phyloP scores from a whole-genome alignment of 2,797 vertebrate genomes.

The Cebuella pygmaea region DNA sequence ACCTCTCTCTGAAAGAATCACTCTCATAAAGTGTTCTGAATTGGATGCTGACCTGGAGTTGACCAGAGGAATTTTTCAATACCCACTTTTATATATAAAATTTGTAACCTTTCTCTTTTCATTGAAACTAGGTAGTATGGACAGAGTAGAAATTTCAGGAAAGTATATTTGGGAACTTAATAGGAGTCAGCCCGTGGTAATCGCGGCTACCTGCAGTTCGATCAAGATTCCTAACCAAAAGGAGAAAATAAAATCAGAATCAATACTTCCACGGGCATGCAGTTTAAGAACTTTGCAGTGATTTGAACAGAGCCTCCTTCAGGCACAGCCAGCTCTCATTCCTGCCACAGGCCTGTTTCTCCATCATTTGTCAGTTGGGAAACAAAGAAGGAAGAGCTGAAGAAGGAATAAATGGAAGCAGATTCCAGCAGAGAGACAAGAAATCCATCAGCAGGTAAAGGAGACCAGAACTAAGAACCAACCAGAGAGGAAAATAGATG shows the following conservation, averaged over 20 bases:
- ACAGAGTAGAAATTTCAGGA: conserved; percentile 69
- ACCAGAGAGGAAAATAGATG: not conserved
- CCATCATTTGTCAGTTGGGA: conserved; percentile 15
- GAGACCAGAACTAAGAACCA: not conserved
- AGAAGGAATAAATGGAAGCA: not conserved
- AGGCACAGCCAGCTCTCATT: not conserved
- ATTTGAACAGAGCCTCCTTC: conserved; percentile 30
- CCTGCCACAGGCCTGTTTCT: not conserved
- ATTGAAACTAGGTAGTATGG: conserved; percentile 68
- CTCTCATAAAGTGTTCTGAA: conserved; percentile 32
- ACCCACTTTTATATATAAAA: conserved; percentile 69
- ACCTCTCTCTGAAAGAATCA: conserved; percentile 16
- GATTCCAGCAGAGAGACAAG: conserved; percentile 47
- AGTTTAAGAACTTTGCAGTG: not conserved
- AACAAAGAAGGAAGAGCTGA: not conserved
- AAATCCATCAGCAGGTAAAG: conserved; percentile 37
- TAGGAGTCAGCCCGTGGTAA: conserved; percentile 68
- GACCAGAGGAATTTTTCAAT: conserved; percentile 72
- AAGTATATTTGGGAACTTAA: conserved; percentile 58
- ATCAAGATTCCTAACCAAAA: conserved; percentile 73
- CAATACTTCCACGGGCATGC: conserved; percentile 46
- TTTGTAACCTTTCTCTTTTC: conserved; percentile 72
- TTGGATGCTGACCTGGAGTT: conserved; percentile 56
- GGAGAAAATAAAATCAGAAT: conserved; percentile 74
- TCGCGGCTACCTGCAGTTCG: conserved; percentile 50